Percentiles rank a stretch among this genome's conserved stretches.
These are phyloP conservation scores for Ammodytes dubius DNA, from an alignment of 2,113 vertebrate species.

Conservation along the genomic window DNA sequence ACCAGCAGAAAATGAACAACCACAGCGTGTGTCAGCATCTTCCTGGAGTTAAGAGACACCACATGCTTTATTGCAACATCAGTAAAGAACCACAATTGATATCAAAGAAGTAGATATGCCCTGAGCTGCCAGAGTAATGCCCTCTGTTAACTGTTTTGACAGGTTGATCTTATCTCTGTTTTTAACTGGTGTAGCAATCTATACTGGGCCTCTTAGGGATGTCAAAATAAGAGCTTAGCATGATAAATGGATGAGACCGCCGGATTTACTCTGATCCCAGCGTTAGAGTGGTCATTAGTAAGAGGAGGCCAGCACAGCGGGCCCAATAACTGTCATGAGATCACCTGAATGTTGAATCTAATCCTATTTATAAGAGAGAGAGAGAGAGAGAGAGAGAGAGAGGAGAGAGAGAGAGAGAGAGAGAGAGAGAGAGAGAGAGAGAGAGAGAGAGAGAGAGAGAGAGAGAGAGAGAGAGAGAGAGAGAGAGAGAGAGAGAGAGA, in stretches of 20 bases:
- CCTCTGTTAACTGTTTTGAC: conserved; percentile 30
- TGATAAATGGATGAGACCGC: conserved; percentile 41
- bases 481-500: too few species aligned
- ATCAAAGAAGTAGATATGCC: neutral
- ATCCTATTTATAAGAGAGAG: neutral
- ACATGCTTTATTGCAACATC: neutral
- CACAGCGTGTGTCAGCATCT: neutral
- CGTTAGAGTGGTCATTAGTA: conserved; percentile 11
- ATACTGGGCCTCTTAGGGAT: conserved; percentile 28
- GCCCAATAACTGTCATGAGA: conserved; percentile 1
- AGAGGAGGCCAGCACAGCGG: neutral
- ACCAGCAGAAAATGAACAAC: conserved; percentile 30
- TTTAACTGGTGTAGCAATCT: conserved; percentile 28
- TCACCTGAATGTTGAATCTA: neutral
- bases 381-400: too few species aligned
- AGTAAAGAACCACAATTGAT: conserved; percentile 11
- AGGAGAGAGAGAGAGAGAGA: too few species aligned
- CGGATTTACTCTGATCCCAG: conserved; percentile 32
- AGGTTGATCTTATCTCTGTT: conserved; percentile 39
- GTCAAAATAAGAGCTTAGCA: conserved; percentile 56
- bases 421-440: too few species aligned
- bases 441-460: too few species aligned
- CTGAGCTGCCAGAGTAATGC: conserved; percentile 7
- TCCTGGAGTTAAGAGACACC: neutral
- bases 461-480: too few species aligned